phyloP scores from a whole-genome alignment of 2,797 vertebrate genomes.

The Crotalus adamanteus region DNA sequence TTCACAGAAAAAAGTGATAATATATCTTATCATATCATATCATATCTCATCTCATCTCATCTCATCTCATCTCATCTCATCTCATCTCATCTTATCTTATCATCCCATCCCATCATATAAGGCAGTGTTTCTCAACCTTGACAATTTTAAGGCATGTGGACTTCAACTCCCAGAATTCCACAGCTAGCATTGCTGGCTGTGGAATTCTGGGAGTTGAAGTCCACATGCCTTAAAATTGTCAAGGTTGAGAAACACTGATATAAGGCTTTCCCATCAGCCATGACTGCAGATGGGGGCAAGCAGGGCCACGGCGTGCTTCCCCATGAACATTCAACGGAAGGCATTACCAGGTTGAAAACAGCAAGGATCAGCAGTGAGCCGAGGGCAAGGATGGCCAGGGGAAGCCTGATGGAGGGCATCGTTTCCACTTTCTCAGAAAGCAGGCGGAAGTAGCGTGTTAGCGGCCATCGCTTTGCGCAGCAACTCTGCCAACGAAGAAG shows the following conservation, averaged over 20 bases:
- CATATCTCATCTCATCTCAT: too few relatives aligned
- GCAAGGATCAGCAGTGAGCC: constrained; percentile 81
- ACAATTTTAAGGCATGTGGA: too few relatives aligned
- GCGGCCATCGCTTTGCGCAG: constrained; percentile 76
- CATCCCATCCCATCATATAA: background rate
- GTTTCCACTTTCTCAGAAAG: constrained; percentile 85
- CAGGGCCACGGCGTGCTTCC: accelerated
- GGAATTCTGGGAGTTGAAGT: too few relatives aligned
- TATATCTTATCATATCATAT: too few relatives aligned
- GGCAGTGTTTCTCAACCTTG: background rate
- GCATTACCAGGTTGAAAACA: constrained; percentile 84
- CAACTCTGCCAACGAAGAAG: constrained; percentile 69
- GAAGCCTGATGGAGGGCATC: constrained; percentile 82
- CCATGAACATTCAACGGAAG: background rate
- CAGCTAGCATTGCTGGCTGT: too few relatives aligned
- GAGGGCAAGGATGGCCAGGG: constrained; percentile 80
- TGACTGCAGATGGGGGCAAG: background rate
- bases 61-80: too few relatives aligned
- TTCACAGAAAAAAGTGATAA: too few relatives aligned
- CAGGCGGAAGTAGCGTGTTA: constrained; percentile 73
- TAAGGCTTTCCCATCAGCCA: background rate
- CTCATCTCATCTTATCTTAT: too few relatives aligned
- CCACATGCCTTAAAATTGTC: too few relatives aligned
- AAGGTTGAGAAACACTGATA: background rate
- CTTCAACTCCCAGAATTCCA: too few relatives aligned